Base-by-base conservation (phyloP, 2,797 vertebrate genomes). In the Labeo calbasu region DNA sequence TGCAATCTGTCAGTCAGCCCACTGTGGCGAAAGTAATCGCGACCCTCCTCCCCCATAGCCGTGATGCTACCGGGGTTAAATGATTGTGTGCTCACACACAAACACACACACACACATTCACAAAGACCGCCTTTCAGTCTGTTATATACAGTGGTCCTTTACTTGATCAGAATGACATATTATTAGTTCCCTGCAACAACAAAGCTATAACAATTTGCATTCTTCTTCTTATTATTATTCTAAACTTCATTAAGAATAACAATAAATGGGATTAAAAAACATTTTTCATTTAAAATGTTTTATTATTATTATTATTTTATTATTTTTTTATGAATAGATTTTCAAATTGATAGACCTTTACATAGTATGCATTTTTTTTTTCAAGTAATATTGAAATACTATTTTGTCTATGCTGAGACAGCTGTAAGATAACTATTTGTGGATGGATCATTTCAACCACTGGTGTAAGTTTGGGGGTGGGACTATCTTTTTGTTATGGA, bases 1-100 rank as follows among this genome's bases (percentile, higher is more conserved):
- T 53, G 69, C 81, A 81, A 73, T 70, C 66, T 86, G 80, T 86
- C 83, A 83, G 73, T 86, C 85, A 86, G 21, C 53, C 51, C 66
- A n/a, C 78, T 70, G 82, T 50, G 81, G 75, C 57, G 59, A 51
- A 81, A 77, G 65, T 50, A 63, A 81, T 46, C 36, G 6, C 1
- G 8, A 61, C 7, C 28, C 77, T 48, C 46, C 55, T 59, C 81
- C 69, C 55, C 82, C 50, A 59, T 53, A 73, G 46, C 23, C 5
- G 9, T 66, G 71, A 78, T 32, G 61, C n/a, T 61, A 25, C 71
- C 81, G 72, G 50, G 82, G 81, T 86, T 86, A 84, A 85, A 51
- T 61, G 36, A 86, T 75, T n/a, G 55, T 53, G n/a, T 9, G 12
- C 70, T 8, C 59, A 68, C 66, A 55, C 81, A 83, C 53, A 81